Evolutionary conservation across 2,797 vertebrate genomes (phyloP).

Genomic region (Cephalopachus bancanus): DNA sequence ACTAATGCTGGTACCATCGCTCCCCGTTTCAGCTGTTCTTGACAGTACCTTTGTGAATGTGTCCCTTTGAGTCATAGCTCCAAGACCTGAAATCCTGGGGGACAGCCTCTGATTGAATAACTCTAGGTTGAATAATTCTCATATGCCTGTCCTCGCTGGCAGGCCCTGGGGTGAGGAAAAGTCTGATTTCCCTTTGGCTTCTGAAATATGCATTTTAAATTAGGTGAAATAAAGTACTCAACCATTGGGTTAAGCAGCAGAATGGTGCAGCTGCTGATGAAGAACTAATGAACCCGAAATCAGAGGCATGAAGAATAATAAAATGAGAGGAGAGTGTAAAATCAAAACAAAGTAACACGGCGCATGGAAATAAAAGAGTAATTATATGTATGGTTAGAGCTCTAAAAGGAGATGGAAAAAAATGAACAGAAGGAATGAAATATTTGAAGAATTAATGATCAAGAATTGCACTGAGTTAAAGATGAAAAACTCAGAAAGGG

Average conservation of each 20-base stretch:
- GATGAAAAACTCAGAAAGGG: not conserved
- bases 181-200: conserved; percentile 21
- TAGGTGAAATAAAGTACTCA: not conserved
- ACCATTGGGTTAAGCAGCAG: not conserved
- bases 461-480: not conserved
- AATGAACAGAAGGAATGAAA: not conserved
- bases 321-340: not conserved
- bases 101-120: not conserved
- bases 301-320: not conserved
- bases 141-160: not conserved
- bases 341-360: not conserved
- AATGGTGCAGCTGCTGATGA: not conserved
- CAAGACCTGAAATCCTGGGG: not conserved
- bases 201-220: conserved; percentile 34
- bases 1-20: not conserved
- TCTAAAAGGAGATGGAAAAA: conserved; percentile 6
- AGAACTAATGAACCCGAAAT: not conserved
- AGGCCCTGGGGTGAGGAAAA: not conserved
- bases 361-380: not conserved
- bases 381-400: not conserved
- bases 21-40: not conserved
- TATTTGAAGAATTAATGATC: not conserved
- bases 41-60: not conserved
- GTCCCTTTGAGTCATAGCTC: not conserved
- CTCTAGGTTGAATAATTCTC: no score